These are phyloP conservation scores for Rhinichthys osculus DNA, from an alignment of 2,797 vertebrate genomes.

Conservation along the genomic window DNA sequence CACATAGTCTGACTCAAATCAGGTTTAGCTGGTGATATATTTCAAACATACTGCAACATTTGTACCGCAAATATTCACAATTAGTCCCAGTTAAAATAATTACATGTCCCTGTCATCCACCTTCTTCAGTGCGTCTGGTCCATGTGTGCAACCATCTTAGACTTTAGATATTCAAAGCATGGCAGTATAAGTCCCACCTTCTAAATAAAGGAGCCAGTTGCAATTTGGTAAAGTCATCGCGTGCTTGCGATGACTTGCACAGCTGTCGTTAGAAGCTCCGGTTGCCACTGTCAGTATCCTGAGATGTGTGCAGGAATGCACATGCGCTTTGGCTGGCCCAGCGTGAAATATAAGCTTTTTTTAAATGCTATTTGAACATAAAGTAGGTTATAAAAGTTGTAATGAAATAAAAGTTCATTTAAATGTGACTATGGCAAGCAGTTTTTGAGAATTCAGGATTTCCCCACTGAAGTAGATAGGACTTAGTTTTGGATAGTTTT, in stretches of 20 bases:
- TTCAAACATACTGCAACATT: conserved; percentile 53
- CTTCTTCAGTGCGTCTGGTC: not conserved
- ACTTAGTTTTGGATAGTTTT: not conserved
- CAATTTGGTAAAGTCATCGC: too few relatives aligned
- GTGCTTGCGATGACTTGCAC: too few relatives aligned
- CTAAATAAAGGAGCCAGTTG: too few relatives aligned
- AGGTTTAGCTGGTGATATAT: conserved; percentile 47
- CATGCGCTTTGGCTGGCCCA: not conserved
- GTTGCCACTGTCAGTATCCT: too few relatives aligned
- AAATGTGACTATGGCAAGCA: not conserved
- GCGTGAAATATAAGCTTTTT: not conserved
- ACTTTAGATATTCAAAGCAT: not conserved
- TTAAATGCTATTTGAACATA: not conserved
- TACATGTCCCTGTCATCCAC: not conserved
- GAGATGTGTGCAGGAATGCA: not conserved
- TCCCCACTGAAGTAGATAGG: not conserved
- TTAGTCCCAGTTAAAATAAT: not conserved
- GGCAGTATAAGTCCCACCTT: too few relatives aligned
- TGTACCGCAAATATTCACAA: conserved; percentile 1
- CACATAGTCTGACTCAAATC: conserved; percentile 60
- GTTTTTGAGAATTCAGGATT: conserved; percentile 1
- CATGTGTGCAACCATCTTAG: not conserved
- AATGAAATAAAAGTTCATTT: not conserved
- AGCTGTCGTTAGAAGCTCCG: too few relatives aligned
- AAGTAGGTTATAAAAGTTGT: too few relatives aligned